Conservation (phyloP, 2,797 vertebrate species). For the Chanos chanos region DNA sequence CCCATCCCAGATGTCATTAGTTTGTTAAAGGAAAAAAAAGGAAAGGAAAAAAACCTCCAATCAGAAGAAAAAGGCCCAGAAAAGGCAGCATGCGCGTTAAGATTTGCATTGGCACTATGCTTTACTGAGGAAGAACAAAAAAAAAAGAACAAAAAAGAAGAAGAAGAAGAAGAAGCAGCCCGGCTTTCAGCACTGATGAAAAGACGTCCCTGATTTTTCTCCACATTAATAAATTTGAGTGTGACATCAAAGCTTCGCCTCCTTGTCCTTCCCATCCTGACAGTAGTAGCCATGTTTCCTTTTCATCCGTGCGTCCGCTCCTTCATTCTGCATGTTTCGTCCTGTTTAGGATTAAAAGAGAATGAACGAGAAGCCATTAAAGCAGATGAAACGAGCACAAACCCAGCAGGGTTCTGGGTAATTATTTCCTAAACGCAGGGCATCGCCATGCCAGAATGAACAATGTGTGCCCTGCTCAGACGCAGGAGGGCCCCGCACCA, state of each 20-base stretch:
- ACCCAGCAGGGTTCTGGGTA: slow-evolving; percentile 79
- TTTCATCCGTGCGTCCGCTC: slow-evolving; percentile 92
- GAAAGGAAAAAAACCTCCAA: too few species aligned
- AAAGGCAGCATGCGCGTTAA: slow-evolving; percentile 52
- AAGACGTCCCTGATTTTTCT: slow-evolving; percentile 55
- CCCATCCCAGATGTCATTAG: slow-evolving; percentile 68
- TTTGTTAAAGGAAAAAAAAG: slow-evolving; percentile 53
- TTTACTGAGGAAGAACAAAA: too few species aligned
- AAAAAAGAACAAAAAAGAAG: too few species aligned
- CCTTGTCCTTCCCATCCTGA: slow-evolving; percentile 93
- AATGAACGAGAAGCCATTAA: slow-evolving; percentile 83
- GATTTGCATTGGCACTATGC: slow-evolving; percentile 63
- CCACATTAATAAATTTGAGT: slow-evolving; percentile 58
- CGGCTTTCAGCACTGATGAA: slow-evolving; percentile 60
- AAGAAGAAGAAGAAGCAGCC: too few species aligned
- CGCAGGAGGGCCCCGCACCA: too few species aligned
- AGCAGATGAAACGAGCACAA: slow-evolving; percentile 80
- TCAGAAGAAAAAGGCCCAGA: too few species aligned
- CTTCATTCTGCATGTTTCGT: slow-evolving; percentile 97
- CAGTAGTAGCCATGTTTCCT: slow-evolving; percentile 89
- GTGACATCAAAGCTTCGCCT: slow-evolving; percentile 80
- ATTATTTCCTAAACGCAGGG: slow-evolving; percentile 82
- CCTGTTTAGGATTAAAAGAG: slow-evolving; percentile 83
- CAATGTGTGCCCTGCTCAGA: slow-evolving; percentile 67
- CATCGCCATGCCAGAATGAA: slow-evolving; percentile 72